phyloP scores from a whole-genome alignment of 2,113 vertebrate genomes.

The Vidua macroura region DNA sequence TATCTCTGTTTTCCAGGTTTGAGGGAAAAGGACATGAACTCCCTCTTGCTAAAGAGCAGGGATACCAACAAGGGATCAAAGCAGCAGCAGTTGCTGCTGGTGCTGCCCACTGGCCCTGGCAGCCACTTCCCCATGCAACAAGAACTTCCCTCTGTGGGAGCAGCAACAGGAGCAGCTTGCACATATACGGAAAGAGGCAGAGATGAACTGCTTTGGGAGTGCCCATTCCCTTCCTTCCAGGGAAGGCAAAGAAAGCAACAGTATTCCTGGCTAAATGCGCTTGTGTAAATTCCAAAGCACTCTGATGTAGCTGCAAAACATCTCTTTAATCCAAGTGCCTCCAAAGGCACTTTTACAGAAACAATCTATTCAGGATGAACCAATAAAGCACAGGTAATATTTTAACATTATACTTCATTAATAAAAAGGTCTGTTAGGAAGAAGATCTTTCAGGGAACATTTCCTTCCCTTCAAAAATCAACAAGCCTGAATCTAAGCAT shows the following conservation, averaged over 20 bases:
- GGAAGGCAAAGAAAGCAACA: background rate
- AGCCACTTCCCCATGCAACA: rapidly evolving
- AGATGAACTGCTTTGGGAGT: background rate
- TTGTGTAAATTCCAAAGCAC: background rate
- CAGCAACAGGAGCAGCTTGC: background rate
- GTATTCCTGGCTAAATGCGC: background rate
- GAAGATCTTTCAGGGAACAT: background rate
- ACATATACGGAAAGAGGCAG: background rate
- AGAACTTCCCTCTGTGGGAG: background rate
- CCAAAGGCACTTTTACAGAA: background rate
- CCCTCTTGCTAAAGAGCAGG: background rate
- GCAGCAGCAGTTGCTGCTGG: background rate
- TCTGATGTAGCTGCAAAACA: background rate
- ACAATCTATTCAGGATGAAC: background rate
- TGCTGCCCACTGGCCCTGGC: background rate
- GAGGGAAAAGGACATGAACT: rapidly evolving
- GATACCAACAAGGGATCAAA: background rate
- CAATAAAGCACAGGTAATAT: background rate
- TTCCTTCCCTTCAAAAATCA: slow-evolving; percentile 9
- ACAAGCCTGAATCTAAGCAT: slow-evolving; percentile 18
- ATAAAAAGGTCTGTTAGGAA: slow-evolving; percentile 32
- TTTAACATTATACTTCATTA: background rate
- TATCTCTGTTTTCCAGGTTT: background rate
- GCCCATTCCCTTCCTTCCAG: background rate
- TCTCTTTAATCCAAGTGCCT: background rate